These are phyloP conservation scores for Dysidea cf. avara DNA, from an alignment of 37 sponge, comb jelly and placozoan genomes.

Conservation along the genomic window DNA sequence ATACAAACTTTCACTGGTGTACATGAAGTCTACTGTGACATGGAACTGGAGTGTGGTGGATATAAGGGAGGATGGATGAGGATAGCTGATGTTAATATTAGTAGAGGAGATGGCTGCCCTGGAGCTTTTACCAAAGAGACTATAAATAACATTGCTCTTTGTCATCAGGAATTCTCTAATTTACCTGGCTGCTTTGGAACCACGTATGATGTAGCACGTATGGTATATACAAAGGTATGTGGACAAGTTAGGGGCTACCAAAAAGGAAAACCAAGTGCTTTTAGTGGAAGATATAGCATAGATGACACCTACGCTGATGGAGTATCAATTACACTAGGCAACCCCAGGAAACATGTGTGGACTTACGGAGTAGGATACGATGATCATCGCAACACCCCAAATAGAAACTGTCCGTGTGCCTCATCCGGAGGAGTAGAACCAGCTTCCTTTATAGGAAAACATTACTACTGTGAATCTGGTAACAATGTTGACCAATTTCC, in stretches of 20 bases:
- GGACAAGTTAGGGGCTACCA: conserved; percentile 33
- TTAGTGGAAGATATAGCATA: not conserved
- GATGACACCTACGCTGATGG: conserved; percentile 27
- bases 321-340: conserved; percentile 33
- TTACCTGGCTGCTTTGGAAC: conserved; percentile 16
- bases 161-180: no score
- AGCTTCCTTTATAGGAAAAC: conserved; percentile 35
- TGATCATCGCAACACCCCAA: not conserved
- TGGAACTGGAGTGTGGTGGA: no score
- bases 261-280: conserved; percentile 23
- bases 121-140: no score
- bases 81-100: no score
- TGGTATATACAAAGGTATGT: conserved; percentile 31
- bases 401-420: conserved; percentile 20
- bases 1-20: no score
- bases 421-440: no score
- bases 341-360: conserved; percentile 52
- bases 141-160: no score
- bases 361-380: conserved; percentile 21
- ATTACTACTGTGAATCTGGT: conserved; percentile 57
- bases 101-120: no score
- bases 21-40: no score
- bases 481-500: not conserved
- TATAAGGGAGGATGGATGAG: no score
- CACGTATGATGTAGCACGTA: not conserved